A percentile compares a stretch with the other conserved stretches of the same genome.
phyloP scores from a whole-genome alignment of 2,888 invertebrate genomes.

The Monopis laevigella region DNA sequence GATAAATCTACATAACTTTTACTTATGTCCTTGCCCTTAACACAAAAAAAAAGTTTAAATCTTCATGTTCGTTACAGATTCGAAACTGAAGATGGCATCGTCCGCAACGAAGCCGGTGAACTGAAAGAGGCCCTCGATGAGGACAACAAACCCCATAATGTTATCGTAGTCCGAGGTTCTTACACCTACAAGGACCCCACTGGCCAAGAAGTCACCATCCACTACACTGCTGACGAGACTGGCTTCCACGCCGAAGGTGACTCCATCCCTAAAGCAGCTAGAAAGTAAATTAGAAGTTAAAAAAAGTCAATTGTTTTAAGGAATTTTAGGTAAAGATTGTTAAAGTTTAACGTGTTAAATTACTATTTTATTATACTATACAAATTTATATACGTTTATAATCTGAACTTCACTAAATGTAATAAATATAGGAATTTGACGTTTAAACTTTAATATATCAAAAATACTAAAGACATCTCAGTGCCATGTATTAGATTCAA shows the following conservation, averaged over 20 bases:
- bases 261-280: conserved; percentile 63
- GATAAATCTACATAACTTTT: too few relatives aligned
- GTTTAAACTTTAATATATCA: too few relatives aligned
- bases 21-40: too few relatives aligned
- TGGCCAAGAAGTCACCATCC: conserved; percentile 57
- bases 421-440: too few relatives aligned
- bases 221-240: conserved; percentile 69
- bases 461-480: not conserved
- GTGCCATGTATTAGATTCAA: conserved; percentile 9
- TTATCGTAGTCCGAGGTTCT: conserved; percentile 68
- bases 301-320: too few relatives aligned
- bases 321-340: too few relatives aligned
- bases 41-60: too few relatives aligned
- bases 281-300: conserved; percentile 20
- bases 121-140: conserved; percentile 48
- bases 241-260: conserved; percentile 71
- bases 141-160: conserved; percentile 64
- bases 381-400: too few relatives aligned
- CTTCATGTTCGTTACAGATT: conserved; percentile 42
- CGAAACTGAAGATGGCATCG: conserved; percentile 67
- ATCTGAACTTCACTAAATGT: too few relatives aligned
- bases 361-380: too few relatives aligned
- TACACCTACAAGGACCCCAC: conserved; percentile 65
- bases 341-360: too few relatives aligned
- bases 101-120: conserved; percentile 56